Conservation (phyloP, 2,888 invertebrate species). For the Cheilosia grossa region DNA sequence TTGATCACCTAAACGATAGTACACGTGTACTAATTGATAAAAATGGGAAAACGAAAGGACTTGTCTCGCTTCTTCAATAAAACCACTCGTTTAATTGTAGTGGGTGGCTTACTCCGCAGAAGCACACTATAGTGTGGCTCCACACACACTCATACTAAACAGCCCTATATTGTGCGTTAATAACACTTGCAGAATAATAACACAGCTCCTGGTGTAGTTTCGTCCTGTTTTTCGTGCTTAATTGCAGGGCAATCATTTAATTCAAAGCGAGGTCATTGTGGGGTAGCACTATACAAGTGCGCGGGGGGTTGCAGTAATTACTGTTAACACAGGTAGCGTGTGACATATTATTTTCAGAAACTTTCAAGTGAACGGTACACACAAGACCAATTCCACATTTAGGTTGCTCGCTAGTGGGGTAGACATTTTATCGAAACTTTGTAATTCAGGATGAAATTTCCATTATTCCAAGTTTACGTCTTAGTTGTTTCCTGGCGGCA, state of each 20-base stretch:
- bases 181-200: constrained; percentile 45
- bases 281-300: not conserved
- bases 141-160: constrained; percentile 2
- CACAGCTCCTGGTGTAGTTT: constrained; percentile 9
- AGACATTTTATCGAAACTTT: constrained; percentile 43
- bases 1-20: constrained; percentile 68
- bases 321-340: constrained; percentile 32
- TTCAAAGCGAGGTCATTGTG: constrained; percentile 32
- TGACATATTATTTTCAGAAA: constrained; percentile 32
- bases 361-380: not conserved
- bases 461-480: constrained; percentile 26
- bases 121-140: not conserved
- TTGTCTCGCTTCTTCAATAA: not conserved
- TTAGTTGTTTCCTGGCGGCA: not conserved
- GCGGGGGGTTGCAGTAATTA: constrained; percentile 32
- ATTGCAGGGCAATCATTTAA: constrained; percentile 65
- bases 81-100: constrained; percentile 12
- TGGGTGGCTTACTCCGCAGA: not conserved
- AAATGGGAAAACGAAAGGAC: constrained; percentile 30
- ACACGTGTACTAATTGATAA: constrained; percentile 69
- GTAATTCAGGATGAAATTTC: constrained; percentile 36
- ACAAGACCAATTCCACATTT: not conserved
- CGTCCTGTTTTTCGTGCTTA: constrained; percentile 46
- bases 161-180: constrained; percentile 49
- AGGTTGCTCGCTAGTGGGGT: not conserved